Base-by-base conservation (phyloP, 2,888 invertebrate genomes). In the Agrotis puta region DNA sequence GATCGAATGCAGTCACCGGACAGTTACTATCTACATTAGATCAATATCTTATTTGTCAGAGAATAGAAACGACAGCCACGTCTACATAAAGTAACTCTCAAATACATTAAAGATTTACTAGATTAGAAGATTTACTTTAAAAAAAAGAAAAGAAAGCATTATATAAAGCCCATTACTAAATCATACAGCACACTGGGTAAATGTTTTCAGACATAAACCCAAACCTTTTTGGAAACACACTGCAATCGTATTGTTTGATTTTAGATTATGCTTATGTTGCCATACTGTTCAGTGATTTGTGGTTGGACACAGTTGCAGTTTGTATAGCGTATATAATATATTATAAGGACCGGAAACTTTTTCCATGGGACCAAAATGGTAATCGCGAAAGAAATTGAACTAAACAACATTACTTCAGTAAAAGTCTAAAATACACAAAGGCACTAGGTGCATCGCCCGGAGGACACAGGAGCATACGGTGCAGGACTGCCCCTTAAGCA, bases 261-360 rank as follows among this genome's bases (percentile, higher is more conserved):
- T 83, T 53, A 80, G 79, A 85, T 86, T 85, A 86, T 83, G 85
- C 64, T 83, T 85, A 86, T 82, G 54, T 64, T 47, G 64, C 56
- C 78, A 75, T 58, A 74, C 67, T 70, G 67, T 70, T 73, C 70
- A 82, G 54, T 81, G 78, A 81, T 84, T 83, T 83, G 72, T 76
- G 64, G 57, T 62, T 14, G 75, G 70, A n/a, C 74, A 82, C 82
- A 82, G 82, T 77, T 84, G 77, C 79, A 79, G 72, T 82, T 72
- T 77, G 72, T 70, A 65, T 56, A 59, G 62, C 56, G 14, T 56
- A 14, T 56, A 13, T 56, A 2, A 56, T 13, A 3, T n/a, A 33
- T 33, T n/a, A n/a, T 3, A 20, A 33, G 33, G n/a, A 1, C 24
- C 24, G 24, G 24, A 51, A 51, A 22, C 1, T 24, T 16, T 16